These are phyloP conservation scores for Panulirus ornatus DNA, from an alignment of 1,140 invertebrate species.

Conservation along the genomic window DNA sequence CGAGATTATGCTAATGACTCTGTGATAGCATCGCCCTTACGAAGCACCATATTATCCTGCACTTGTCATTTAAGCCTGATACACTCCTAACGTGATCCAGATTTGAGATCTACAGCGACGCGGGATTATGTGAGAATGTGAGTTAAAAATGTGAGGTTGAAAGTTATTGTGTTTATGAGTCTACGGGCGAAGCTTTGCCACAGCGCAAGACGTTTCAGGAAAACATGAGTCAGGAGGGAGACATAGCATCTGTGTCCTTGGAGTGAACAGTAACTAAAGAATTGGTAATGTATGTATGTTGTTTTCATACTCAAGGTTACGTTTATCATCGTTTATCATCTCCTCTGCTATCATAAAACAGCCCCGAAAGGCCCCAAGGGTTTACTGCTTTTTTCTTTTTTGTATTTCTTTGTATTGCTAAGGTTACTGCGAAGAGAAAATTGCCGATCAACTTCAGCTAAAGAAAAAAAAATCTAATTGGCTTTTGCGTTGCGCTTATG, in stretches of 20 bases:
- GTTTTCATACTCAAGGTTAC: not conserved
- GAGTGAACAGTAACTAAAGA: not conserved
- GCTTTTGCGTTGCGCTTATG: no score
- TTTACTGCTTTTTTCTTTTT: no score
- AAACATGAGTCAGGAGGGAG: not conserved
- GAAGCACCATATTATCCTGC: not conserved
- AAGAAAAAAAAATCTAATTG: no score
- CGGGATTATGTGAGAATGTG: not conserved
- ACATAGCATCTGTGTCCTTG: not conserved
- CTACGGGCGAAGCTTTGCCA: not conserved
- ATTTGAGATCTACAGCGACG: not conserved
- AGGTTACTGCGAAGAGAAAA: no score
- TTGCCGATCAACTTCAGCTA: no score
- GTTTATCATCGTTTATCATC: no score
- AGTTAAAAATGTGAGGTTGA: not conserved
- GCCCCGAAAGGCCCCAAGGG: no score
- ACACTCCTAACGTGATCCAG: not conserved
- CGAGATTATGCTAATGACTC: not conserved
- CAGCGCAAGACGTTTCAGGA: not conserved
- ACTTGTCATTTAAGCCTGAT: not conserved
- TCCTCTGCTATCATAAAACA: no score
- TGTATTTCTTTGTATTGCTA: no score
- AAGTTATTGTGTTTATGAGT: not conserved
- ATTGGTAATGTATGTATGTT: not conserved
- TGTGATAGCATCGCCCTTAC: conserved; percentile 3